Base-by-base conservation (phyloP, 1,140 invertebrate genomes). In the Schmidtea mediterranea region DNA sequence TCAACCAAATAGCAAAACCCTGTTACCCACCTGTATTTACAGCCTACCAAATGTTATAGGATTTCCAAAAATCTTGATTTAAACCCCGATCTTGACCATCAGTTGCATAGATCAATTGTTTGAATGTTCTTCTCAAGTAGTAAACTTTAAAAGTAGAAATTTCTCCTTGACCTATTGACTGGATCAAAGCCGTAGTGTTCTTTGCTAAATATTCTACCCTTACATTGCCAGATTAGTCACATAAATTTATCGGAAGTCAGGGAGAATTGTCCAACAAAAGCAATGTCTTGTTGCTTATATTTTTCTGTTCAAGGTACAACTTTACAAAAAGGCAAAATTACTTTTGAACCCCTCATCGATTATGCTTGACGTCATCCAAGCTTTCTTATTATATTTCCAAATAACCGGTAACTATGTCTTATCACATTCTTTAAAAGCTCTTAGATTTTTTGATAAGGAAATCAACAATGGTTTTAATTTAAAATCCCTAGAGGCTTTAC, bases 211-310 rank as follows among this genome's bases (percentile, higher is more conserved):
- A 55, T 3, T 46, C 49, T 5, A 57, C 41, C 40, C 47, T 50
- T 0, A 56, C 46, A 23, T 49, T 43, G 19, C 19, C 43, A 39
- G 16, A 15, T 23, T 49, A 41, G 22, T 52, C 51, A 41, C 46
- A n/a, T 12, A 55, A 39, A 36, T 53, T n/a, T 15, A 18, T 23
- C 22, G 50, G 55, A 36, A 55, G 55, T 15, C 53, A 47, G n/a
- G 54, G 51, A 1, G 52, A 52, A 51, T 54, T 51, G 43, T 56
- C 55, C 12, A 56, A 22, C n/a, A 57, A n/a, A 3, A 55, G 48
- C 26, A 57, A 36, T 36, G 45, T 32, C 46, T 52, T 55, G 37
- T 45, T 46, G 23, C 24, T n/a, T 13, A 55, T 24, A 2, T 54
- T 53, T 16, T 52, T 48, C n/a, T 37, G 47, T 36, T 37, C 36